Base-by-base conservation (phyloP, 2,113 vertebrate genomes). In the Esox niger region DNA sequence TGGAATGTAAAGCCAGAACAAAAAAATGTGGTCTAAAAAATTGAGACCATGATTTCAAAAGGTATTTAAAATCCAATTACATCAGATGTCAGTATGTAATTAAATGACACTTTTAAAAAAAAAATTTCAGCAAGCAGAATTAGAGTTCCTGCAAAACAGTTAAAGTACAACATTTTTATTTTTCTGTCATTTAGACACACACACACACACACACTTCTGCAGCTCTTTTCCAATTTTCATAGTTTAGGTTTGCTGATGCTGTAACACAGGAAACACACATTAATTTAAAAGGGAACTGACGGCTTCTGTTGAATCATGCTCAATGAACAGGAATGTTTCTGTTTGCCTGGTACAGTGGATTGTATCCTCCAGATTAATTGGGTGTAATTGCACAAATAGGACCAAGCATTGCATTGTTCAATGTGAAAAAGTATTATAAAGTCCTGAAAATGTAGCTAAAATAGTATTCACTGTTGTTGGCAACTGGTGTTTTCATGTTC, bases 221-320 rank as follows among this genome's bases (percentile, higher is more conserved):
- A 29, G 59, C 30, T n/a, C 21, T 35, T 2, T 61, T 61, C 9
- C 35, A 30, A 33, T 35, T 17, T n/a, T 25, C n/a, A 3, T 30
- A 15, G 2, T 31, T 9, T 31, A 61, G 23, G 35, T 57, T 27
- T 25, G 65, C 68, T 73, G 78, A 83, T 61, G 65, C 2, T 15
- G 20, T 61, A 64, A 74, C 77, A 84, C 77, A 84, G 79, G 71
- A 84, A 86, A 67, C 57, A 15, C 13, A 25, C 6, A 26, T 56
- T n/a, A n/a, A n/a, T 33, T 27, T 57, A 17, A 11, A 29, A 71
- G 31, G 9, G 23, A 62, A 75, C 62, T 67, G n/a, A n/a, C n/a
- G n/a, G 8, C 30, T 54, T 58, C 76, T 49, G 47, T 52, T n/a
- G 0, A 23, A 0, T 17, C n/a, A 52, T 21, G 47, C 8, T 21